Evolutionary conservation across 2,113 vertebrate species (phyloP).

Genomic region (Lophura nycthemera): DNA sequence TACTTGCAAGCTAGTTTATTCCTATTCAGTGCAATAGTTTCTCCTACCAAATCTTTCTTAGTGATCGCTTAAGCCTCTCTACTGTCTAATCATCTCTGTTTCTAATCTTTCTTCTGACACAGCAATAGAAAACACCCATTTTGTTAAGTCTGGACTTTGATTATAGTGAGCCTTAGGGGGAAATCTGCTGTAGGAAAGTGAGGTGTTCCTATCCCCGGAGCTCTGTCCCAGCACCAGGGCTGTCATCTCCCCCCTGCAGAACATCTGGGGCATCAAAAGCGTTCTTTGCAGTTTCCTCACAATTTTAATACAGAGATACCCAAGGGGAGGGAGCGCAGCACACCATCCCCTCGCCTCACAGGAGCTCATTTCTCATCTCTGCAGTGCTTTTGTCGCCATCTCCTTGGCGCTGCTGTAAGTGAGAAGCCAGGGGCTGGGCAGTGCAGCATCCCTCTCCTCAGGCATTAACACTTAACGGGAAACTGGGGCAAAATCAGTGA

Average conservation of each 20-base stretch:
- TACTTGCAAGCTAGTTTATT: constrained; percentile 46
- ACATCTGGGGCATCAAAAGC: neutral
- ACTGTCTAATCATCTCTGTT: neutral
- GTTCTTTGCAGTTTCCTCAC: neutral
- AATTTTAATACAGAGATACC: neutral
- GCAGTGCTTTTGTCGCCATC: neutral
- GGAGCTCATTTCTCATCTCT: neutral
- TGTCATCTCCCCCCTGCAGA: neutral
- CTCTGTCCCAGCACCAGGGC: neutral
- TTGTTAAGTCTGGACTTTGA: neutral
- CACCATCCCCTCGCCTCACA: neutral
- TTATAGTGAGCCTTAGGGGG: neutral
- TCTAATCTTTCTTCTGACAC: neutral
- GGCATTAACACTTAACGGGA: neutral
- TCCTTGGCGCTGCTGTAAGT: neutral
- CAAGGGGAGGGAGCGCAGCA: neutral
- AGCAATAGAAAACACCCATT: neutral
- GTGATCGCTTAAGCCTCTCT: constrained; percentile 1
- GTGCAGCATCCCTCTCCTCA: neutral
- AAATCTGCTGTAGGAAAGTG: neutral
- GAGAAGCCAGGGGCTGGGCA: neutral
- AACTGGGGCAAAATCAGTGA: rapidly evolving
- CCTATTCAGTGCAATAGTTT: neutral
- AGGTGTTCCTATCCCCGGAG: neutral
- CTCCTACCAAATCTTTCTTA: neutral